Conservation (phyloP, 2,797 vertebrate species). For the Nyctibius grandis region DNA sequence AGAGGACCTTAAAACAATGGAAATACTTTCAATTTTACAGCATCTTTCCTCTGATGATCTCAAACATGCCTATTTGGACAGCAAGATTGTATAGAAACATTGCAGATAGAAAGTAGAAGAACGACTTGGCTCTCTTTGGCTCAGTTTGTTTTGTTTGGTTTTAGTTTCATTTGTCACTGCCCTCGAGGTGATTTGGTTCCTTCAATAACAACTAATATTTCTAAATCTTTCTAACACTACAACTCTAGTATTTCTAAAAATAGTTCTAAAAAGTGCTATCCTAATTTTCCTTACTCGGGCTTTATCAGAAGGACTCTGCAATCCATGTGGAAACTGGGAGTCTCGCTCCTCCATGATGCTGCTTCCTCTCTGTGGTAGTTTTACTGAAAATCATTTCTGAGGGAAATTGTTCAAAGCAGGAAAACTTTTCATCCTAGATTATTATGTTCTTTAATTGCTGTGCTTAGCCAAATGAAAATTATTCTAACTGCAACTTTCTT, state of each 20-base stretch:
- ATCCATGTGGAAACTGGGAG: conserved; percentile 79
- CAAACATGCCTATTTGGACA: not conserved
- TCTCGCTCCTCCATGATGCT: conserved; percentile 76
- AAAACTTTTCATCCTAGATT: not conserved
- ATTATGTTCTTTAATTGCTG: not conserved
- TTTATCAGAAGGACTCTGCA: conserved; percentile 79
- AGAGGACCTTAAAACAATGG: not conserved
- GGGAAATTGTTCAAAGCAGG: conserved; percentile 77
- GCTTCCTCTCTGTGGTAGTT: conserved; percentile 79
- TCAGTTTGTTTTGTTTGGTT: not conserved
- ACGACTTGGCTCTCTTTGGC: not conserved
- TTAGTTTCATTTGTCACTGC: not conserved
- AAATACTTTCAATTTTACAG: not conserved
- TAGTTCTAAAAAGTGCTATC: not conserved
- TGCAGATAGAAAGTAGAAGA: not conserved
- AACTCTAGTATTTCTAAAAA: not conserved
- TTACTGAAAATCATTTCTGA: conserved; percentile 83
- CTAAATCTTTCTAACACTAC: not conserved
- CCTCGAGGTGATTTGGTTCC: not conserved
- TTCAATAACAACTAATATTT: not conserved
- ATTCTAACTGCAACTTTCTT: not conserved
- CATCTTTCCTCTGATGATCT: not conserved
- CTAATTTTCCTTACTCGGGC: conserved; percentile 37
- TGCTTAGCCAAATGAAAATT: not conserved
- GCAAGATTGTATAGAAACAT: not conserved